Evolutionary conservation across 2,888 invertebrate genomes (phyloP), one percentile per base, ranked within the genome.

Genomic region (Synanthedon myopaeformis): DNA sequence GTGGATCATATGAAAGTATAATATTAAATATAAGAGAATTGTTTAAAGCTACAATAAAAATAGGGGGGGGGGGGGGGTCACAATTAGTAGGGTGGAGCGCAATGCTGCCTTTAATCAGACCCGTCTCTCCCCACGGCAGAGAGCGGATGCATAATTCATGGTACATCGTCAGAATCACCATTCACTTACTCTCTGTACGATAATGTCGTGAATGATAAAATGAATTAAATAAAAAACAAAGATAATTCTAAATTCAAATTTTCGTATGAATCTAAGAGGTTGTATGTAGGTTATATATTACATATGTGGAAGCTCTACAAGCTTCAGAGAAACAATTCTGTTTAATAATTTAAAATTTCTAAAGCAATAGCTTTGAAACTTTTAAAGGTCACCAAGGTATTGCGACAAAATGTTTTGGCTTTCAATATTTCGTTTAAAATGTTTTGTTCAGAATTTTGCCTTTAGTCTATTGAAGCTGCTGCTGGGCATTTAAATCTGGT

Each of bases 131-230:
- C 14, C 19, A n/a, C 42, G 59, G 35, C 35, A 55, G 61, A 59
- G 55, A 60, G 59, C 59, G 59, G 60, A 67, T 70, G 65, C 69
- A 69, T 72, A 69, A 74, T 72, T 75, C 69, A 73, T 70, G 66
- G 60, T 59, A 63, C 64, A 66, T 59, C 61, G 60, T 57, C 58
- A 56, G 57, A 60, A 61, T 62, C 63, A 59, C 58, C 58, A 56
- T 61, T 66, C 65, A 61, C 61, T 63, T 62, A 58, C 61, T 57
- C 56, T 53, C 57, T 51, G 57, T 55, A 59, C 60, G 59, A 61
- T 64, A 61, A 63, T 63, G 60, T 49, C 49, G 49, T 59, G 59
- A 58, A 58, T 58, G 56, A 58, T 49, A 17, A 49, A 35, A 49
- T 19, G 13, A 49, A 49, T 49, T 19, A 49, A 13, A 49, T 19